Evolutionary conservation across 2,113 vertebrate genomes (phyloP).

Genomic region (Gavialis gangeticus): DNA sequence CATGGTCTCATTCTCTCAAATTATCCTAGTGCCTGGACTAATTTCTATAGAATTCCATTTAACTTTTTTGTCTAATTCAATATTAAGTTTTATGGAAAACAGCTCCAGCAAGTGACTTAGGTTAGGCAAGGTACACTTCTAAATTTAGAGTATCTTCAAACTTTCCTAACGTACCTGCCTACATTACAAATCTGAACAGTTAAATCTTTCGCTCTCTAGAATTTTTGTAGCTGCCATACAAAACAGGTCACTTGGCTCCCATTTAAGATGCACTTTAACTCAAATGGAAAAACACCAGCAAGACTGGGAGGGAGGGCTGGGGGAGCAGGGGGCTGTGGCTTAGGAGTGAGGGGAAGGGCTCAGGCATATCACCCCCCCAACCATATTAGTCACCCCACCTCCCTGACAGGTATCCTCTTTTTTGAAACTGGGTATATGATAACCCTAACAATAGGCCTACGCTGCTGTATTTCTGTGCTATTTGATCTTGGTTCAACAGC

Average conservation of each 20-base stretch:
- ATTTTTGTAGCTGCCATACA: background rate
- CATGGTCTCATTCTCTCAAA: background rate
- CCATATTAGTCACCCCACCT: too few relatives aligned
- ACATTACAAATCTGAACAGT: background rate
- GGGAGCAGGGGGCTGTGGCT: too few relatives aligned
- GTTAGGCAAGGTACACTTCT: background rate
- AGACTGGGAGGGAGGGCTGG: too few relatives aligned
- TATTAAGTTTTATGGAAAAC: background rate
- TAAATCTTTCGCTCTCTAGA: background rate
- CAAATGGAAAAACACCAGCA: background rate
- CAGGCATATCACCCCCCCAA: too few relatives aligned
- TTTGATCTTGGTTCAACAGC: background rate
- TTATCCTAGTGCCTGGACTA: background rate
- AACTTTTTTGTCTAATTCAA: background rate
- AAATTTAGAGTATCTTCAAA: background rate
- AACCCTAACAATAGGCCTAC: background rate
- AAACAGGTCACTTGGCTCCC: background rate
- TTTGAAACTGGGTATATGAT: too few relatives aligned
- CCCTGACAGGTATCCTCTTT: too few relatives aligned
- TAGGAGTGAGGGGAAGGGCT: too few relatives aligned
- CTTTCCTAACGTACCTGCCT: background rate
- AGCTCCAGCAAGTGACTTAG: background rate
- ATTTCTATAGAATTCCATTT: background rate
- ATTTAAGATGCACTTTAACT: background rate
- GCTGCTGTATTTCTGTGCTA: background rate